Conservation (phyloP, 2,888 invertebrate genomes). For the Drosophila hamatofila region DNA sequence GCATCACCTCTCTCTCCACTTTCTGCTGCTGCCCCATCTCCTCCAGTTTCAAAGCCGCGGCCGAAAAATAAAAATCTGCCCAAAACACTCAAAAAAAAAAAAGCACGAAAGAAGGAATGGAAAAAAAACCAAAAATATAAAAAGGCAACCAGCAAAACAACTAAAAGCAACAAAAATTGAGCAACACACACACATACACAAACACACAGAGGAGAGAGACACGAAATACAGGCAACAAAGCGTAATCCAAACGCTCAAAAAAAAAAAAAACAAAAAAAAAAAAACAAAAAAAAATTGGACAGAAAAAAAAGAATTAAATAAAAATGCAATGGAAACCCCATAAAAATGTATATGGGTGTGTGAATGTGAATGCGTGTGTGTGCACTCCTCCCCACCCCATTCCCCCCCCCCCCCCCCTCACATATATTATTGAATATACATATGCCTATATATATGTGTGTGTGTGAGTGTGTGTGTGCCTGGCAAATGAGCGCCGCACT, state of each 20-base stretch:
- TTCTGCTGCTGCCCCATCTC: constrained; percentile 18
- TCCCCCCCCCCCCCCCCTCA: not conserved
- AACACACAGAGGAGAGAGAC: constrained; percentile 15
- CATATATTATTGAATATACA: constrained; percentile 15
- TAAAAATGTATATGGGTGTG: constrained; percentile 60
- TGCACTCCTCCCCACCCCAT: constrained; percentile 30
- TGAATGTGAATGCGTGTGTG: constrained; percentile 11
- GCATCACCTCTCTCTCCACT: not conserved
- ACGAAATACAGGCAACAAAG: constrained; percentile 60
- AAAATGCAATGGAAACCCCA: constrained; percentile 80
- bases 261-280: constrained; percentile 16
- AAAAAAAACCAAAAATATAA: constrained; percentile 38
- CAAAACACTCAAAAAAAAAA: constrained; percentile 69
- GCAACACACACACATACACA: constrained; percentile 32
- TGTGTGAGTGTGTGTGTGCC: constrained; percentile 25
- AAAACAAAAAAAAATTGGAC: constrained; percentile 33
- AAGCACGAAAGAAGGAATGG: constrained; percentile 30
- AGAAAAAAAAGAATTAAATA: constrained; percentile 49
- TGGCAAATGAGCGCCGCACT: constrained; percentile 75
- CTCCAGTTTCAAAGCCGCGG: constrained; percentile 41
- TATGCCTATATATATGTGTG: constrained; percentile 18
- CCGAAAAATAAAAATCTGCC: constrained; percentile 81
- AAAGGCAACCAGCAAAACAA: constrained; percentile 50
- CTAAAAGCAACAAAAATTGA: constrained; percentile 33
- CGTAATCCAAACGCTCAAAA: constrained; percentile 78